Conservation (phyloP, 2,113 vertebrate genomes). For the Prunella fulvescens region DNA sequence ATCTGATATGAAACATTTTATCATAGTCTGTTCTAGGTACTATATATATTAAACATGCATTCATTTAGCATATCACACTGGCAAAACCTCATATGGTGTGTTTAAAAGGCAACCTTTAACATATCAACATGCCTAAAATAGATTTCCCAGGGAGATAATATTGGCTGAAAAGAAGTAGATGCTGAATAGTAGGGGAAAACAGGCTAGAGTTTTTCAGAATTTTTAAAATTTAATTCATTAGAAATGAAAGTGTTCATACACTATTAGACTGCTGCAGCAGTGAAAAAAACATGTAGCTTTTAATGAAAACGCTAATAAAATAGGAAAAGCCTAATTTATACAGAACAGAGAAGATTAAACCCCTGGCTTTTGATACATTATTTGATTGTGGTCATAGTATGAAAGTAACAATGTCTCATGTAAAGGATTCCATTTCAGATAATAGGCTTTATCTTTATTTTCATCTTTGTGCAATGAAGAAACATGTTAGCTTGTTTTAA, state of each 20-base stretch:
- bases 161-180: not conserved
- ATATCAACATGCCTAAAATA: not conserved
- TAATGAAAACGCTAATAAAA: not conserved
- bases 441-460: not conserved
- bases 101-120: conserved; percentile 23
- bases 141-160: not conserved
- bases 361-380: not conserved
- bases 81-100: not conserved
- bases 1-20: not conserved
- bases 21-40: not conserved
- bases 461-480: not conserved
- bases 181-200: not conserved
- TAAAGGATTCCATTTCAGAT: not conserved
- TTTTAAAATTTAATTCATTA: not conserved
- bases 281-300: not conserved
- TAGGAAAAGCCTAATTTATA: not conserved
- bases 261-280: not conserved
- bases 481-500: not conserved
- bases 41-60: conserved; percentile 2
- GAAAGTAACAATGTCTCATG: not conserved
- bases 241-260: not conserved
- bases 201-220: not conserved
- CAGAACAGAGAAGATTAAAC: not conserved
- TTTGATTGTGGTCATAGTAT: not conserved
- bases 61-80: not conserved